Conservation (phyloP, 2,888 invertebrate genomes). For the Ptychoptera contaminata region DNA sequence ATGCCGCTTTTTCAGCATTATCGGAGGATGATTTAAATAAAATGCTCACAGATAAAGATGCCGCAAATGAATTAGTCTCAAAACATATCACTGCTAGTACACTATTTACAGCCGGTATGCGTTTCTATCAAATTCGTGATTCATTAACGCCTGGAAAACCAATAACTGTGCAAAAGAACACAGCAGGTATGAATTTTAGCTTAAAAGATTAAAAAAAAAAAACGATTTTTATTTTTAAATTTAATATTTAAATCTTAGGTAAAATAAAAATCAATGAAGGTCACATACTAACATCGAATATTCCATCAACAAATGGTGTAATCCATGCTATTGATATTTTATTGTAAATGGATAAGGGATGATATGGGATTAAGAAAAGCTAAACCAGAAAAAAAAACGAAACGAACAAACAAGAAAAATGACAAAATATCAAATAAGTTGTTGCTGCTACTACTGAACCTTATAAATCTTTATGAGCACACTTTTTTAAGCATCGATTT, state of each 20-base stretch:
- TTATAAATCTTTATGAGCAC: no score
- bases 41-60: slow-evolving; percentile 43
- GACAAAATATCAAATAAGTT: no score
- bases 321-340: slow-evolving; percentile 61
- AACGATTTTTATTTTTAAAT: neutral
- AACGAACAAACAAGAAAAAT: no score
- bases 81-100: slow-evolving; percentile 63
- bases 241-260: slow-evolving; percentile 35
- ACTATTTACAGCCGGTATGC: slow-evolving; percentile 71
- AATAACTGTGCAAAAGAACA: slow-evolving; percentile 64
- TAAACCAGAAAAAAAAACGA: no score
- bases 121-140: slow-evolving; percentile 72
- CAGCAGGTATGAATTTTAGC: slow-evolving; percentile 33
- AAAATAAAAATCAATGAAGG: slow-evolving; percentile 73
- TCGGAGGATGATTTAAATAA: slow-evolving; percentile 42
- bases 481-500: no score
- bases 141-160: slow-evolving; percentile 59
- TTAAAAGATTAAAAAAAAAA: neutral
- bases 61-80: slow-evolving; percentile 57
- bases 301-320: slow-evolving; percentile 77
- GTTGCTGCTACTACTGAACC: no score
- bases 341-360: neutral
- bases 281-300: slow-evolving; percentile 66
- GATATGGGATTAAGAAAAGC: no score
- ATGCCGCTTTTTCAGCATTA: slow-evolving; percentile 58